Evolutionary conservation across 2,113 vertebrate genomes (phyloP), one percentile per base, ranked within the genome.

Genomic region (Callipepla squamata): DNA sequence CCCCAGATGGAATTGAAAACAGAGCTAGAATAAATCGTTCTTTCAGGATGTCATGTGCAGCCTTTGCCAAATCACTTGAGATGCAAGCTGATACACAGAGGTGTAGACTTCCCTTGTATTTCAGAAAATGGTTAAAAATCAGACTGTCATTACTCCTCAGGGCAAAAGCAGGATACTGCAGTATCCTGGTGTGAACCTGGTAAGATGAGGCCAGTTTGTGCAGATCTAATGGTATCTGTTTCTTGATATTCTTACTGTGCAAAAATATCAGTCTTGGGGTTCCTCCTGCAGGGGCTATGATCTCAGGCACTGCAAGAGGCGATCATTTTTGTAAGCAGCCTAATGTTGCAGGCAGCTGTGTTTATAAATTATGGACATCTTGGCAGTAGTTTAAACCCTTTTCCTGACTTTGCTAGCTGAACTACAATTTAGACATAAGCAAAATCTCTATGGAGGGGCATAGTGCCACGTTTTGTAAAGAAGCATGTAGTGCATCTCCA

Each of bases 111-210:
- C 9, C 23, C 44, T 2, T 78, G 66, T 20, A 9, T 86, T 94
- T 94, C 25, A 59, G 70, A 80, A 89, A 25, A 42, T 63, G 68
- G 50, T 13, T 92, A 70, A 92, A 70, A 65, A 16, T 86, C 21
- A 75, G 34, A 28, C 51, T 84, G 90, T 40, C 21, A 44, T 84
- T 81, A 70, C 34, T 12, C 70, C 77, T 80, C 61, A 74, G 63
- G 85, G 50, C 30, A 86, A 92, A 93, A 22, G 36, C 26, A 82
- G 73, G 72, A n/a, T 69, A 86, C 61, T 90, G 83, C 61, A 63
- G 61, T 70, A 63, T 81, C 62, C 72, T 80, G 58, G 61, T 59
- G 38, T 72, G 62, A 89, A 84, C 51, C 68, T 74, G 30, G 34
- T 51, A 57, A 84, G 30, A 70, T 51, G 30, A 63, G 19, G 38